Conservation (phyloP, 2,113 vertebrate species). For the Hydrolagus affinis region DNA sequence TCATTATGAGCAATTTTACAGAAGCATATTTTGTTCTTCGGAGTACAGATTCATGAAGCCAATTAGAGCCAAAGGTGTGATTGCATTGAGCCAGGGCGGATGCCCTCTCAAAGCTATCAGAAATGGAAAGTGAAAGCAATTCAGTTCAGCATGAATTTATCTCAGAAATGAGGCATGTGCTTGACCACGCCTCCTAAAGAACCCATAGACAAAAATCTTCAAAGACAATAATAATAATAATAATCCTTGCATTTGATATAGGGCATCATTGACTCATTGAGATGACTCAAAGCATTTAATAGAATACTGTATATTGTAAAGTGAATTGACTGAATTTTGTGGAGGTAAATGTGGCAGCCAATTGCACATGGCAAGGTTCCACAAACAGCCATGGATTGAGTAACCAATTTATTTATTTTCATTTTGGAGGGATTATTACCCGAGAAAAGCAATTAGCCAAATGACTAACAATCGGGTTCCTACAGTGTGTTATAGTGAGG, state of each 20-base stretch:
- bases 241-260: too few relatives aligned
- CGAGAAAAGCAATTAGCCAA: too few relatives aligned
- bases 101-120: not conserved
- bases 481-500: not conserved
- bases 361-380: too few relatives aligned
- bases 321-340: too few relatives aligned
- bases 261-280: too few relatives aligned
- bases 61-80: not conserved
- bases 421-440: not conserved
- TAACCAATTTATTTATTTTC: not conserved
- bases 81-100: not conserved
- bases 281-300: too few relatives aligned
- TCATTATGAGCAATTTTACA: slow-evolving; percentile 20
- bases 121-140: not conserved
- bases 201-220: not conserved
- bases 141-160: not conserved
- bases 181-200: not conserved
- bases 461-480: too few relatives aligned
- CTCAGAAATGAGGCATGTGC: too few relatives aligned
- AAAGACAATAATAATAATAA: too few relatives aligned
- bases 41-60: not conserved
- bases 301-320: too few relatives aligned
- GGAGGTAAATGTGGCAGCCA: too few relatives aligned
- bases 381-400: too few relatives aligned
- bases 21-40: not conserved